Conservation (phyloP, 2,797 vertebrate species). For the Mormyrops boulengeri region DNA sequence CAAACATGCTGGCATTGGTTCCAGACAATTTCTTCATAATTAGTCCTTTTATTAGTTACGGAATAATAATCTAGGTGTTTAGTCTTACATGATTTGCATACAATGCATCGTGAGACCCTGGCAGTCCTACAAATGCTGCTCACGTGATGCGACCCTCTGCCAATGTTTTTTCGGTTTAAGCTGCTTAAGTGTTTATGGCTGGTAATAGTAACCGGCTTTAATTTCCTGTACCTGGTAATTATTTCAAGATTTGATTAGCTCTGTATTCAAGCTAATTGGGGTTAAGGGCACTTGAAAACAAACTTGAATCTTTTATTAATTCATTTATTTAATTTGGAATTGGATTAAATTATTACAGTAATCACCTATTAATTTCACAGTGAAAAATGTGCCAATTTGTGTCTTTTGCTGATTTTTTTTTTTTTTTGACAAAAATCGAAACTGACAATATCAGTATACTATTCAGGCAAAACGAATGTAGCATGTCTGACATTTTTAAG, state of each 20-base stretch:
- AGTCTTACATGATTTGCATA: not conserved
- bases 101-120: not conserved
- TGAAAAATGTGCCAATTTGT: not conserved
- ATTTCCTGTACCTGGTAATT: not conserved
- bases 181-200: not conserved
- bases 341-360: not conserved
- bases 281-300: not conserved
- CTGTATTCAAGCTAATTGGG: not conserved
- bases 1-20: not conserved
- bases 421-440: not conserved
- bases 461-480: too few species aligned
- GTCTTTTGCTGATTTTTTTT: not conserved
- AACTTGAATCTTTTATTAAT: not conserved
- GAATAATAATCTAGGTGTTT: not conserved
- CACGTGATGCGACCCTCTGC: not conserved
- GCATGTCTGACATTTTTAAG: too few species aligned
- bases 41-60: not conserved
- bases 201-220: not conserved
- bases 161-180: not conserved
- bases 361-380: not conserved
- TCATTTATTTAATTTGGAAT: not conserved
- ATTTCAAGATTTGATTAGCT: not conserved
- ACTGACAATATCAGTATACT: not conserved
- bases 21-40: not conserved
- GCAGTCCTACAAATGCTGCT: not conserved